Evolutionary conservation across 2,113 vertebrate genomes (phyloP).

Genomic region (Columba livia): DNA sequence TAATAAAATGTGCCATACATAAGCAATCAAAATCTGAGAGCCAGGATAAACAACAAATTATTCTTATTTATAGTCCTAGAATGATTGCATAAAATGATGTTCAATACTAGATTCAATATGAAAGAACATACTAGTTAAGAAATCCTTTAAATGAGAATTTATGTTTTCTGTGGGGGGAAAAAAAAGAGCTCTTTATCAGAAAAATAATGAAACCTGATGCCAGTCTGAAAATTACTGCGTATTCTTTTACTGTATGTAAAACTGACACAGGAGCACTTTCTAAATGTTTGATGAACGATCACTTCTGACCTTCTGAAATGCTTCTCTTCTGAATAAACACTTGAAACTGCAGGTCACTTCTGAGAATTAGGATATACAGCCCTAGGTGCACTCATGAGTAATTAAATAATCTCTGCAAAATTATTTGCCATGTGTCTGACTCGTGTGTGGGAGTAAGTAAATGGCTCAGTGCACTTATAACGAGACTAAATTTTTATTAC

Average conservation of each 20-base stretch:
- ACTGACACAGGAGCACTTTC: background rate
- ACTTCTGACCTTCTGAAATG: constrained; percentile 10
- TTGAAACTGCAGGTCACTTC: constrained; percentile 21
- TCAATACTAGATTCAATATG: background rate
- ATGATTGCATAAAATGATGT: background rate
- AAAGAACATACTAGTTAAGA: background rate
- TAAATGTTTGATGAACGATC: background rate
- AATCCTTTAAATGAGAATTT: background rate
- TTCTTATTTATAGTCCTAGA: background rate
- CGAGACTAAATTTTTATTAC: background rate
- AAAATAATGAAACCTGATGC: background rate
- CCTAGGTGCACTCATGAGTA: background rate
- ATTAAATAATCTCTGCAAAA: constrained; percentile 36
- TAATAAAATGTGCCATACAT: background rate
- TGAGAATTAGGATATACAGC: constrained; percentile 7
- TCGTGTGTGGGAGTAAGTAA: constrained; percentile 18
- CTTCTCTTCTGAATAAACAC: constrained; percentile 19
- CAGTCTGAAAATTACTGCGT: background rate
- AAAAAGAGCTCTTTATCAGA: background rate
- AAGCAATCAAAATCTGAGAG: background rate
- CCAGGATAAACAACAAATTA: background rate
- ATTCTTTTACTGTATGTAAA: background rate
- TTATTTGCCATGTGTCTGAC: constrained; percentile 2
- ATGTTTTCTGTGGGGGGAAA: background rate
- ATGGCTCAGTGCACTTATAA: background rate